Evolutionary conservation across 2,797 vertebrate species (phyloP), one percentile per base, ranked within the genome.

Genomic region (Paedocypris micromegethes): DNA sequence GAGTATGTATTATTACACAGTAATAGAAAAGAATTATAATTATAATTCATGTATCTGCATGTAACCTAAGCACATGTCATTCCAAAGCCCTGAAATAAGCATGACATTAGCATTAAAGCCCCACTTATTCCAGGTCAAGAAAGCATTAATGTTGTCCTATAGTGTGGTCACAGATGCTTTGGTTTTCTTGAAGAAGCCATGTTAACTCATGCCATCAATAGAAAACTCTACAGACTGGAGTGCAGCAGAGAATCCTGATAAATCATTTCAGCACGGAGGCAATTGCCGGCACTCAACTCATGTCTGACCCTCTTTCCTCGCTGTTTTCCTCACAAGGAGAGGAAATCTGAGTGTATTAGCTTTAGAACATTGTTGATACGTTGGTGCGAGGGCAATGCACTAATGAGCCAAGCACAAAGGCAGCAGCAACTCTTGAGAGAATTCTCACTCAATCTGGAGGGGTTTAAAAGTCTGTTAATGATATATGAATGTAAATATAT

Each of bases 321-420:
- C 81, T 76, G 78, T 68, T 81, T 83, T 84, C 85, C 80, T 79
- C 75, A 85, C 75, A 83, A 83, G 77, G 77, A 3, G 52, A 59
- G 74, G 73, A 80, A 84, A 86, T 84, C 84, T 84, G 88, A 86
- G 86, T 84, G 83, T 85, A 87, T 88, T 87, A 86, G 86, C 83
- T 83, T 70, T 80, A 81, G 80, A 88, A 86, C 83, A 83, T 80
- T 84, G 84, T 85, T 86, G 84, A 83, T 87, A 84, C 77, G 75
- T 87, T 87, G 85, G 81, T 83, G 53, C 5, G 38, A 66, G 52
- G 81, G 82, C 84, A 61, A 78, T 67, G 73, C 82, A 78, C 82
- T 89, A 89, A 90, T 88, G 86, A 90, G 85, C 80, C 81, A 74
- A 85, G 85, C 58, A 79, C 60, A 64, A 58, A 71, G 70, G 81